Conservation (phyloP, 1,140 invertebrate species). For the Drosophila kepulauana region DNA sequence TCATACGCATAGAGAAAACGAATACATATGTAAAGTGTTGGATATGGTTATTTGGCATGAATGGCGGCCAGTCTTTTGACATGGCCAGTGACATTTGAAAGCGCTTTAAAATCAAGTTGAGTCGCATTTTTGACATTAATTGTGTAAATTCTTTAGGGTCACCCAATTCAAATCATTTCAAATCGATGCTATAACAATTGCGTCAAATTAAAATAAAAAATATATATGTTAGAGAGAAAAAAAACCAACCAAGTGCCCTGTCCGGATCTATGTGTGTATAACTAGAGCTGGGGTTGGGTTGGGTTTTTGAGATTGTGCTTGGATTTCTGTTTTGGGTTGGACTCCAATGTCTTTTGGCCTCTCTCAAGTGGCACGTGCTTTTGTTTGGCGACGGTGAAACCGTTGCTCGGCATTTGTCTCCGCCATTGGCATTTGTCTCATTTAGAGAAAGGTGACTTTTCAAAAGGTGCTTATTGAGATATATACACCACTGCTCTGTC, state of each 20-base stretch:
- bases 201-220: constrained; percentile 71
- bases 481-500: constrained; percentile 30
- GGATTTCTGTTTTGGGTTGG: constrained; percentile 31
- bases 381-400: constrained; percentile 74
- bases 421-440: constrained; percentile 48
- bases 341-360: constrained; percentile 49
- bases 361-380: constrained; percentile 78
- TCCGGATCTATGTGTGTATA: constrained; percentile 15
- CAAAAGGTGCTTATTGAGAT: constrained; percentile 34
- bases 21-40: constrained; percentile 28
- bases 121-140: constrained; percentile 71
- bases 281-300: constrained; percentile 27
- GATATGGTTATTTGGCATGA: constrained; percentile 26
- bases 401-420: constrained; percentile 73
- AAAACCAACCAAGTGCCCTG: constrained; percentile 44
- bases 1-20: constrained; percentile 1
- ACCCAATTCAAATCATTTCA: constrained; percentile 70
- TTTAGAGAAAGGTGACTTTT: constrained; percentile 75
- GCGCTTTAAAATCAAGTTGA: constrained; percentile 64
- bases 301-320: constrained; percentile 9
- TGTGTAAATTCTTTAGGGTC: constrained; percentile 67
- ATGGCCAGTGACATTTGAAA: constrained; percentile 75
- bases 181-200: constrained; percentile 75
- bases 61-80: constrained; percentile 61
- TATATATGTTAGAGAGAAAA: neutral